Evolutionary conservation across 1,140 invertebrate species (phyloP), one percentile per base, ranked within the genome.

Genomic region (Pomacea maculata): DNA sequence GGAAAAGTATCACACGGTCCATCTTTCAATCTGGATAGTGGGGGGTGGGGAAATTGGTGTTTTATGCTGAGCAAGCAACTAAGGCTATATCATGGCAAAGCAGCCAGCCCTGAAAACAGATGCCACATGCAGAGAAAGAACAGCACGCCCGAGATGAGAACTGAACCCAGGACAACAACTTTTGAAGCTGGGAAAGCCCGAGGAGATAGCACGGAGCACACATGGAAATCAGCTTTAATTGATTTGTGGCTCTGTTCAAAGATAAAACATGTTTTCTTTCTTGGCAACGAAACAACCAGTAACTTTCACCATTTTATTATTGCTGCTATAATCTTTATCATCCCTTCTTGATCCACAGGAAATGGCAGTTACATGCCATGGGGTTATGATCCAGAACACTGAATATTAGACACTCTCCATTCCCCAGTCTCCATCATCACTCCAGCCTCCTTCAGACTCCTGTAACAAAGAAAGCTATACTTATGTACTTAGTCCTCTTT

Each of bases 351-450:
- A 17, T 15, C 10, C 12, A 5, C n/a, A 70, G 68, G n/a, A 4
- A 45, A 45, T 45, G 34, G 34, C 34, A 45, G 34, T 45, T 45
- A 45, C 6, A 45, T 45, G 34, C 34, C 34, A 45, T 45, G 34
- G 3, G 11, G 6, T 14, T 70, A 5, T 12, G 34, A 12, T 14
- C 1, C 68, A 12, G 12, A 70, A 70, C 12, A 12, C 68, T 70
- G n/a, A 61, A 61, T 8, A 17, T 11, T 9, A 76, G 9, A 14
- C 54, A 61, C 57, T n/a, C 3, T 77, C 75, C n/a, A 15, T 57
- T 17, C 67, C 80, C 80, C 80, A 81, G 65, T 77, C 80, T 12
- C 9, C 75, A 45, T 77, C 67, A 55, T 71, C 64, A 9, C 54
- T 74, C 67, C 80, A 74, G n/a, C 80, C 72, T 29, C 55, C 79